Percentiles rank a stretch among this genome's conserved stretches.
phyloP scores from a whole-genome alignment of 1,140 invertebrate genomes.

The Pectinophora gossypiella region DNA sequence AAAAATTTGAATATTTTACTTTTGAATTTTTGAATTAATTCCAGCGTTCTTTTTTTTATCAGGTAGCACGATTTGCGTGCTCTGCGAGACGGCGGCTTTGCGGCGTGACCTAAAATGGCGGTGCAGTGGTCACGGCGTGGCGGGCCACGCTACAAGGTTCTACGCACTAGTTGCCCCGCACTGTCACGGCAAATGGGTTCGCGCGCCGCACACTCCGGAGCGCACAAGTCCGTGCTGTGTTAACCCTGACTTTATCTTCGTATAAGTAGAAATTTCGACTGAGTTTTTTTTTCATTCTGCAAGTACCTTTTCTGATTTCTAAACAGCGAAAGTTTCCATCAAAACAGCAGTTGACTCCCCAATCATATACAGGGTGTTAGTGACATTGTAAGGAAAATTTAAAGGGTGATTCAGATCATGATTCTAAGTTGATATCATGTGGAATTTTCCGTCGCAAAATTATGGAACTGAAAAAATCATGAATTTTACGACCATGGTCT shows the following conservation, averaged over 20 bases:
- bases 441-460: no score
- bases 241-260: constrained; percentile 81
- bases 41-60: constrained; percentile 40
- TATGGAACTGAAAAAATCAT: no score
- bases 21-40: no score
- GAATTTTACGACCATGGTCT: no score
- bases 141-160: constrained; percentile 84
- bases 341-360: not conserved
- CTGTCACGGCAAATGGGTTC: constrained; percentile 91
- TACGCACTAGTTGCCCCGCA: constrained; percentile 84
- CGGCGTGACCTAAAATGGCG: constrained; percentile 83
- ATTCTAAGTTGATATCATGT: no score
- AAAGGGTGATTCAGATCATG: no score
- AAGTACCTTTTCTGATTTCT: not conserved
- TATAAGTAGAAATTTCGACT: no score
- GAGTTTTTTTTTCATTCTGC: not conserved
- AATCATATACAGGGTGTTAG: no score
- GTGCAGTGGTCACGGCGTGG: constrained; percentile 86
- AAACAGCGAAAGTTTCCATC: not conserved
- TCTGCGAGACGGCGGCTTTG: constrained; percentile 85
- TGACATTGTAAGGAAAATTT: no score
- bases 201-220: constrained; percentile 77
- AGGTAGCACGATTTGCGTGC: constrained; percentile 85
- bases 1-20: no score
- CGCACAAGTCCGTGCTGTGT: constrained; percentile 75